Conservation (phyloP, 2,888 invertebrate genomes). For the Perizoma affinitatum region DNA sequence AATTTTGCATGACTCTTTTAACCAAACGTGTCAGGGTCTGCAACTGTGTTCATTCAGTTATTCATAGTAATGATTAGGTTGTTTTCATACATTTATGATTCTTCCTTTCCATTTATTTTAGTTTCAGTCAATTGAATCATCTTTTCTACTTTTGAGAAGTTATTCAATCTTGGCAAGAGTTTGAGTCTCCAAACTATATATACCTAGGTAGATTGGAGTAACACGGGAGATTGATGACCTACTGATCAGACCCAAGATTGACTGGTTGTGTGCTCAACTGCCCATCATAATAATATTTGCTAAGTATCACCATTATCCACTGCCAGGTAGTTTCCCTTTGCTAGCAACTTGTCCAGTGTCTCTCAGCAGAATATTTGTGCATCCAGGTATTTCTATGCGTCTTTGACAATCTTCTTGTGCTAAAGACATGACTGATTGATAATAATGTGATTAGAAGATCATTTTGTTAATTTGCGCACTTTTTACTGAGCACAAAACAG, state of each 20-base stretch:
- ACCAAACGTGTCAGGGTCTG: constrained; percentile 44
- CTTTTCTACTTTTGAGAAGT: constrained; percentile 8
- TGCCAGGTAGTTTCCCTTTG: no score
- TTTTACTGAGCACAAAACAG: no score
- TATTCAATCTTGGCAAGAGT: constrained; percentile 18
- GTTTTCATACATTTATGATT: not conserved
- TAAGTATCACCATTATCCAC: no score
- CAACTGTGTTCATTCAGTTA: not conserved
- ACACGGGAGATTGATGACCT: constrained; percentile 17
- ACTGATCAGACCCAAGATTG: not conserved
- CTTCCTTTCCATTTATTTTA: not conserved
- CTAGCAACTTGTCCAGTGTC: no score
- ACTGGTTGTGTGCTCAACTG: no score
- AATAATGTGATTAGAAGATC: no score
- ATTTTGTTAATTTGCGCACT: no score
- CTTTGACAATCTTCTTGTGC: no score
- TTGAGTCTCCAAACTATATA: not conserved
- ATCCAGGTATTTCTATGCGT: no score
- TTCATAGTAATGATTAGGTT: not conserved
- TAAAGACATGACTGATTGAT: no score
- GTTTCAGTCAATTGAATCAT: constrained; percentile 7
- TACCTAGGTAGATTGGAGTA: not conserved
- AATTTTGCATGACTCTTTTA: constrained; percentile 32
- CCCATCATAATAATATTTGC: no score
- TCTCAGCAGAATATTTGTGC: no score